Percentiles rank a stretch among this genome's conserved stretches.
These are phyloP conservation scores for Dasypus novemcinctus DNA, from an alignment of 2,113 vertebrate species.

Conservation along the genomic window DNA sequence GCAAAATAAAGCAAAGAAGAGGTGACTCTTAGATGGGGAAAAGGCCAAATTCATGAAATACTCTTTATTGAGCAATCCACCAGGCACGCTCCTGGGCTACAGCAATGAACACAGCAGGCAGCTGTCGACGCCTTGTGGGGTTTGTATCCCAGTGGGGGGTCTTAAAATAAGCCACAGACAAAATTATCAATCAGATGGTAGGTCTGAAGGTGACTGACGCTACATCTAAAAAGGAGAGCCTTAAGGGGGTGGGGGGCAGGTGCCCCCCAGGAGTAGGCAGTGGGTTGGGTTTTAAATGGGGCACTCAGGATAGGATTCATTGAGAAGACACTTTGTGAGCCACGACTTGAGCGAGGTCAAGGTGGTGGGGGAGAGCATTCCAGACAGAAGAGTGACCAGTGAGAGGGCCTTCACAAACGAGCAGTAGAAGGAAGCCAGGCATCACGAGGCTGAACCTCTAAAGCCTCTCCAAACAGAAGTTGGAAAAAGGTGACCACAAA, in stretches of 20 bases:
- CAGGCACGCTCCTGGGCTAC: neutral
- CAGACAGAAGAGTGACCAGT: neutral
- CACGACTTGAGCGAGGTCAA: neutral
- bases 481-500: rapidly evolving
- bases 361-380: neutral
- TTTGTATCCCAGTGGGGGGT: too few relatives aligned
- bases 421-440: neutral
- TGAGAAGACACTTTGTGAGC: neutral
- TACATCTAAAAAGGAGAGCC: neutral
- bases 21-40: neutral
- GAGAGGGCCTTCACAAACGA: neutral
- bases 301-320: neutral
- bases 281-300: neutral
- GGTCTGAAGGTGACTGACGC: neutral
- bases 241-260: too few relatives aligned
- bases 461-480: neutral
- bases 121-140: too few relatives aligned
- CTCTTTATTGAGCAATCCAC: neutral
- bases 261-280: neutral
- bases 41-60: neutral
- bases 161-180: neutral
- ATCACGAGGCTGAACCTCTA: neutral
- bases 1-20: neutral
- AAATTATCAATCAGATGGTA: too few relatives aligned
- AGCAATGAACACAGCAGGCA: neutral